Evolutionary conservation across 1,140 invertebrate genomes (phyloP).

Genomic region (Bombyx mandarina): DNA sequence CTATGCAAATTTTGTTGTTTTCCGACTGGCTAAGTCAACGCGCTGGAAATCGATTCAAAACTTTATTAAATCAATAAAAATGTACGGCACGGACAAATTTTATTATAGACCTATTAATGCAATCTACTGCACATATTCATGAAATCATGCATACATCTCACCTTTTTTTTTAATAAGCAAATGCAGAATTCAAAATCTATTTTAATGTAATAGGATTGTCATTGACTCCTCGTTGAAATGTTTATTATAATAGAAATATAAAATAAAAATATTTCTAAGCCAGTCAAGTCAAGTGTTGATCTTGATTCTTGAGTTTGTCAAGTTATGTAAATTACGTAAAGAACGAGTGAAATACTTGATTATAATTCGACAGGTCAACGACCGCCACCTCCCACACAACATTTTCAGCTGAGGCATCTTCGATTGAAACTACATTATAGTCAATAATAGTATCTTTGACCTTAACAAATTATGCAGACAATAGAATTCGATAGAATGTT

Average conservation of each 20-base stretch:
- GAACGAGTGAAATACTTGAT: conserved; percentile 48
- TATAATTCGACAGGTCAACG: conserved; percentile 37
- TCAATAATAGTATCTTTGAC: conserved; percentile 19
- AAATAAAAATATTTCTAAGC: conserved; percentile 44
- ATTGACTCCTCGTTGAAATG: conserved; percentile 7
- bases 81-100: too few species aligned
- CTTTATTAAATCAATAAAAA: conserved; percentile 32
- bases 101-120: too few species aligned
- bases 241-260: conserved; percentile 26
- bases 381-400: conserved; percentile 36
- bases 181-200: conserved; percentile 6
- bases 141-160: too few species aligned
- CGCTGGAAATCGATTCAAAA: conserved; percentile 34
- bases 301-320: conserved; percentile 49
- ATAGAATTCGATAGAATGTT: too few species aligned
- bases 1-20: conserved; percentile 64
- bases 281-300: conserved; percentile 45
- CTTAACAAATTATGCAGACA: conserved; percentile 2
- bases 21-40: conserved; percentile 47
- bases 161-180: conserved; percentile 6
- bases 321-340: conserved; percentile 64
- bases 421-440: conserved; percentile 10
- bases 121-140: too few species aligned
- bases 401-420: conserved; percentile 20
- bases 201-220: conserved; percentile 3